Evolutionary conservation across 2,888 invertebrate genomes (phyloP), one percentile per base, ranked within the genome.

Genomic region (Uloborus plumipes): DNA sequence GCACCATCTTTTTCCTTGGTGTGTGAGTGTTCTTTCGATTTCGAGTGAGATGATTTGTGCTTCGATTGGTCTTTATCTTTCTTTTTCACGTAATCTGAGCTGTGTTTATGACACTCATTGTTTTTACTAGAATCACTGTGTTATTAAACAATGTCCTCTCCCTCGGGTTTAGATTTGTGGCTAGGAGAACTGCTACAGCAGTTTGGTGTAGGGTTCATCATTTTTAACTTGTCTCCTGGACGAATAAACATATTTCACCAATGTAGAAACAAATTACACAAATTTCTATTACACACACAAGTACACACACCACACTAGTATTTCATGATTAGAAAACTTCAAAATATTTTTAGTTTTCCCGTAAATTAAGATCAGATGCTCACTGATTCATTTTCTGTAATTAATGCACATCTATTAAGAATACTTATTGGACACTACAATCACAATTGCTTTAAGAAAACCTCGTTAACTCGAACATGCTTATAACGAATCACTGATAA

Each of bases 201-300:
- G 71, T 84, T 84, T 15, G 75, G 84, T n/a, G 84, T 84, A 18
- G 84, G 75, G 55, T 79, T 84, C 78, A 78, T 84, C 66, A 74
- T 79, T 74, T 82, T 82, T 6, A 77, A 18, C 47, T 65, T 83
- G 18, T 82, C 82, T 59, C 80, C 80, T 80, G n/a, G 16, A 69
- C 22, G 26, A 26, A 65, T 26, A 53, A 16, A 78, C 16, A 58
- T 4, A 15, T 18, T 55, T 55, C 39, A 6, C 11, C 3, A 39
- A 39, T 39, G 31, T 11, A 39, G 9, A 26, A 26, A 26, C 2
- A 26, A n/a, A n/a, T n/a, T n/a, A n/a, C n/a, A n/a, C n/a, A n/a
- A n/a, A n/a, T n/a, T n/a, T n/a, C n/a, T n/a, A n/a, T n/a, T n/a
- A n/a, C n/a, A n/a, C n/a, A n/a, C n/a, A n/a, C n/a, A n/a, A n/a